Evolutionary conservation across 2,888 invertebrate genomes (phyloP), one percentile per base, ranked within the genome.

Genomic region (Ophion slaviceki): DNA sequence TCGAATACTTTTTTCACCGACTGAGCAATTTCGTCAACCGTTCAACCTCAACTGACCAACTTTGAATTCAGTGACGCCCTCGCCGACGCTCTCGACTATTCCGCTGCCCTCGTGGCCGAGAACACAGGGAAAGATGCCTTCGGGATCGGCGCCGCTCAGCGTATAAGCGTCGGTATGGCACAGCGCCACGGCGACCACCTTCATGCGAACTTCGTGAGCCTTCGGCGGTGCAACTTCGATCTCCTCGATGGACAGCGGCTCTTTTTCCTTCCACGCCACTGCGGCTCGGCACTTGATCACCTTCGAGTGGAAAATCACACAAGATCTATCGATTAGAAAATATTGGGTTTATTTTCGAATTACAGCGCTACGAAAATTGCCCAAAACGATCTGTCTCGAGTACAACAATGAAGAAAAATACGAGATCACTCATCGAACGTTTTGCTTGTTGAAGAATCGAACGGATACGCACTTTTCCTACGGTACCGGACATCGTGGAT

Each of bases 91-190:
- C 94, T 99, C 99, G n/a, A 99, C 99, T 90, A 99, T 96, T 59
- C 99, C 99, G 80, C 96, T 97, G 57, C 99, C 99, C 94, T 99
- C 99, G 92, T 99, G 99, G 0, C 99, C 99, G 71, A 99, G 95
- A 88, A 99, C 95, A 4, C 97, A 97, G 0, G 99, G 99, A 91
- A 99, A 99, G 17, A 96, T 94, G 6, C 98, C 99, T 94, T 99
- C 99, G 0, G 98, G 97, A 94, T 99, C 99, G 86, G 96, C 95
- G 2, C 99, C 99, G 87, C 96, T 96, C 47, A 98, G 94, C 0
- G 99, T 98, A 92, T 98, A 98, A 0, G 98, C 97, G 94, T 99
- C 99, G 0, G 99, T 99, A 92, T 99, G 99, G 92, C 99, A 99
- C 17, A 99, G 95, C 32, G 96, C 98, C 80, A 97, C 97, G 64